Evolutionary conservation across 2,888 invertebrate genomes (phyloP), one percentile per base, ranked within the genome.

Genomic region (Operophtera brumata): DNA sequence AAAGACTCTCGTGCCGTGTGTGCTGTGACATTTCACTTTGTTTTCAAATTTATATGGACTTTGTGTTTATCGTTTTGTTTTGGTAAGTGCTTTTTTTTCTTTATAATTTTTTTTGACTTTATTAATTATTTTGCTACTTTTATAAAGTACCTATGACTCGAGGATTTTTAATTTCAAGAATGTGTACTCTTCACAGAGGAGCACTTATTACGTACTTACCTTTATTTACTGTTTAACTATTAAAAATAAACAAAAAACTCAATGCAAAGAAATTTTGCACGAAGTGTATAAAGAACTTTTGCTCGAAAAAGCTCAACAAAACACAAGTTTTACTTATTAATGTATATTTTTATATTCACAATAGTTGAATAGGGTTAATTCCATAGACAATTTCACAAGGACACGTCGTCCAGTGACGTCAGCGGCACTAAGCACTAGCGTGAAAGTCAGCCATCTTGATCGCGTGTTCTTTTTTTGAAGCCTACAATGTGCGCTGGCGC

Each of bases 401-500:
- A 84, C 86, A 88, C 86, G 84, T 85, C 84, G 82, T 80, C 75
- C 80, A 64, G 82, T 90, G 90, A 90, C 89, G 90, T 90, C 89
- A 90, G 84, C 75, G 76, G 35, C 42, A 75, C 82, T 88, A 89
- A 86, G 80, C 77, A 88, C 88, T 89, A 87, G 67, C 83, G 84
- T 81, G 86, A 86, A 86, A 86, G 85, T 82, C 89, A 69, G 90
- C 90, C 90, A 90, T 90, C 79, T 90, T 89, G 86, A 67, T 77
- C 77, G 67, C 81, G 77, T 85, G 77, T 75, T 84, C 83, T 84
- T 89, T 89, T 84, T 85, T 88, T 80, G 77, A 88, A 88, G 82
- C 88, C 86, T 85, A 86, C 78, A 66, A 81, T 84, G 77, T 84
- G 84, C 84, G 84, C 84, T 72, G 68, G 83, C 84, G 82, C 84